phyloP scores from a whole-genome alignment of 2,797 vertebrate genomes.

The Emydoidea blandingii region DNA sequence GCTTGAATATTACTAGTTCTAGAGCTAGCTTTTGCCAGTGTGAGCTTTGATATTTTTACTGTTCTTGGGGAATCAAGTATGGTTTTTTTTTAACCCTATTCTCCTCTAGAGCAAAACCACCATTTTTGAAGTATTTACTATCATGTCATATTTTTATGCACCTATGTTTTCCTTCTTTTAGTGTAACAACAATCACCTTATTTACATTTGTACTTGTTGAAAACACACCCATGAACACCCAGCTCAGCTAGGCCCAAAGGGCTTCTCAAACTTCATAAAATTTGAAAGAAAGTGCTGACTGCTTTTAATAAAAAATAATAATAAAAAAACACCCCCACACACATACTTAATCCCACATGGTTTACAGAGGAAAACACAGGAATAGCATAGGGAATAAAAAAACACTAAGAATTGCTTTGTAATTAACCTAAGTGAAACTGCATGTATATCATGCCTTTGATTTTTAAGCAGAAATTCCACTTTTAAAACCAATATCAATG shows the following conservation, averaged over 20 bases:
- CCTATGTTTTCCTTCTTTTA: slow-evolving; percentile 32
- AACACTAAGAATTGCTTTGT: slow-evolving; percentile 15
- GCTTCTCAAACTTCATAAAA: neutral
- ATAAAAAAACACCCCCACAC: neutral
- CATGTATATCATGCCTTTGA: slow-evolving; percentile 19
- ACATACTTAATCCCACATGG: neutral
- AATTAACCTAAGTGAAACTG: neutral
- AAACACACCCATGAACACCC: slow-evolving; percentile 17
- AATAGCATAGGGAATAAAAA: slow-evolving; percentile 37
- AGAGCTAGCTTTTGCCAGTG: slow-evolving; percentile 26
- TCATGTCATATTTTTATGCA: neutral
- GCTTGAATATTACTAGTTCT: slow-evolving; percentile 18
- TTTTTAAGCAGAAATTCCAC: slow-evolving; percentile 21
- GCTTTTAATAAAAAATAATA: slow-evolving; percentile 35
- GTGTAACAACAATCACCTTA: slow-evolving; percentile 21
- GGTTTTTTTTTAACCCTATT: neutral
- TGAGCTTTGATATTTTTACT: neutral
- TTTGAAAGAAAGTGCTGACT: slow-evolving; percentile 70
- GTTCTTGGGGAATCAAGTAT: neutral
- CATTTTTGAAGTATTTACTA: neutral
- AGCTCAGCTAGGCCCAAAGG: slow-evolving; percentile 19
- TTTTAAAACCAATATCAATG: neutral
- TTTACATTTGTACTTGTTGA: slow-evolving; percentile 38
- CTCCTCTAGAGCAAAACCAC: slow-evolving; percentile 16
- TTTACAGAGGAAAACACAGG: slow-evolving; percentile 3